Evolutionary conservation across 2,797 vertebrate species (phyloP).

Genomic region (Labroides dimidiatus): DNA sequence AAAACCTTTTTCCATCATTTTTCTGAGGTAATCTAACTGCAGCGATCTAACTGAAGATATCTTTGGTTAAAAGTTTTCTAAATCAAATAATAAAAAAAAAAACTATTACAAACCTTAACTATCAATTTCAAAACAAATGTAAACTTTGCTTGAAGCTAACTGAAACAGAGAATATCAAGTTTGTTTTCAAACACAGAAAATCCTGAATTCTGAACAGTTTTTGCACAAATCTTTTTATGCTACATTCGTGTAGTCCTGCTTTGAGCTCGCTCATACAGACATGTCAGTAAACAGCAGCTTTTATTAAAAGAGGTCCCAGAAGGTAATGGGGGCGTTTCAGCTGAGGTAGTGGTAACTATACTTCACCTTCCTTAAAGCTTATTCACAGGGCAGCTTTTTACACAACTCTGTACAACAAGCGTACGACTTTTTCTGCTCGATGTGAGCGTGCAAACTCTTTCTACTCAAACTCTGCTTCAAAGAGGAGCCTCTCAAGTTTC

Average conservation of each 20-base stretch:
- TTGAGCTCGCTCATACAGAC: no score
- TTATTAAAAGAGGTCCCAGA: no score
- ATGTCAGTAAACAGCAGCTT: no score
- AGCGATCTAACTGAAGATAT: not conserved
- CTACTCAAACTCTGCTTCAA: constrained; percentile 55
- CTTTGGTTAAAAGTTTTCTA: not conserved
- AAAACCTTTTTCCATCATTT: not conserved
- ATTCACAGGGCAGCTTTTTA: not conserved
- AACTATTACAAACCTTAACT: not conserved
- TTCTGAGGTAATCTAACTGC: constrained; percentile 1
- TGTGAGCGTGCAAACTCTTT: no score
- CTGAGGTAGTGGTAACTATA: not conserved
- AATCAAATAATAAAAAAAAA: not conserved
- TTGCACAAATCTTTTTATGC: no score
- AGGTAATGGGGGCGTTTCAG: not conserved
- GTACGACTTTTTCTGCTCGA: no score
- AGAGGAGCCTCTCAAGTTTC: constrained; percentile 50
- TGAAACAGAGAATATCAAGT: no score
- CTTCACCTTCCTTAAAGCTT: not conserved
- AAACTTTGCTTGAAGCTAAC: no score
- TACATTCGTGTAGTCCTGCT: no score
- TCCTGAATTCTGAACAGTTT: not conserved
- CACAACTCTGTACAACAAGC: no score
- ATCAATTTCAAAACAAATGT: not conserved
- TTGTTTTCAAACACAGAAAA: not conserved